A percentile compares a stretch with the other conserved stretches of the same genome.
These are phyloP conservation scores for Ostrea denselamellosa DNA, from an alignment of 1,140 invertebrate genomes.

Conservation along the genomic window DNA sequence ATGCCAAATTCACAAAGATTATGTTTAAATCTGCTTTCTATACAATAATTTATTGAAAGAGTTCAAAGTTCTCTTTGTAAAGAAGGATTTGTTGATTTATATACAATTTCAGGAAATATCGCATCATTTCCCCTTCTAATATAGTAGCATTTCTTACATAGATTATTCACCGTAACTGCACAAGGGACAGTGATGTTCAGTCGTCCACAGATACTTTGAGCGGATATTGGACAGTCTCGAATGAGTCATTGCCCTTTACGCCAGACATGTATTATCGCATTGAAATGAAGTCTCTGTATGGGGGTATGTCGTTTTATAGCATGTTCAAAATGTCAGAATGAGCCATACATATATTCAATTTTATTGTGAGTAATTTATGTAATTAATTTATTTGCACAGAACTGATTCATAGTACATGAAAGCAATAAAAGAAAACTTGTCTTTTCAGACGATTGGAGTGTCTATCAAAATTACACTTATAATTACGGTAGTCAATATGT, in stretches of 20 bases:
- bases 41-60: too few species aligned
- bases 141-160: neutral
- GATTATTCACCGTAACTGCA: neutral
- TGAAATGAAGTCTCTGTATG: slow-evolving; percentile 42
- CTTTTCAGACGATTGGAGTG: slow-evolving; percentile 14
- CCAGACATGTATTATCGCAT: slow-evolving; percentile 50
- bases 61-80: too few species aligned
- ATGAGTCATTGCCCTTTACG: slow-evolving; percentile 8
- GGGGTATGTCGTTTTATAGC: neutral
- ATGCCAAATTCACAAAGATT: too few species aligned
- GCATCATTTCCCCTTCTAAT: neutral
- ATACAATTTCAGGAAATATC: too few species aligned
- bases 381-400: neutral
- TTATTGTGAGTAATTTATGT: neutral
- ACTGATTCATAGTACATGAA: neutral
- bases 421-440: neutral
- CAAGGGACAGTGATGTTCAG: neutral
- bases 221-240: slow-evolving; percentile 6
- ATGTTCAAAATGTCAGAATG: too few species aligned
- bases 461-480: neutral
- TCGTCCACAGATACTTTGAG: neutral
- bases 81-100: too few species aligned
- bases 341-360: neutral
- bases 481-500: neutral
- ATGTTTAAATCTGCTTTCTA: too few species aligned